Evolutionary conservation across 2,797 vertebrate genomes (phyloP).

Genomic region (Lates japonicus): DNA sequence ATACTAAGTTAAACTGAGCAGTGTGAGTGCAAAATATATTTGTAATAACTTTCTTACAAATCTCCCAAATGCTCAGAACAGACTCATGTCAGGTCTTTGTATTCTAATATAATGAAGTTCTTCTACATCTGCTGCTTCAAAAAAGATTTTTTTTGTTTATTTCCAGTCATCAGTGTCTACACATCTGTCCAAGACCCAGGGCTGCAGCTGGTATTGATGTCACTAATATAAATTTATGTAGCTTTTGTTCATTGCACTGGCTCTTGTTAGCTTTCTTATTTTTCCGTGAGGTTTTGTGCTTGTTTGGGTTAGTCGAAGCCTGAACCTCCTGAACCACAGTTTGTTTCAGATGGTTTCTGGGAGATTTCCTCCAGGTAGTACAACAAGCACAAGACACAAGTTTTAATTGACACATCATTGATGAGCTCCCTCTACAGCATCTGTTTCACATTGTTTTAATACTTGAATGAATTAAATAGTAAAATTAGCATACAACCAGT

Average conservation of each 20-base stretch:
- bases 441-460: background rate
- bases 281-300: background rate
- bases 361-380: background rate
- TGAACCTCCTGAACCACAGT: background rate
- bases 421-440: background rate
- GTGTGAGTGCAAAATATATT: background rate
- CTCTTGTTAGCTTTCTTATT: background rate
- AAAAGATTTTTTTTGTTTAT: background rate
- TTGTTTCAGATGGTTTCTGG: too few species aligned
- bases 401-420: background rate
- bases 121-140: background rate
- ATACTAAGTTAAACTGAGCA: too few species aligned
- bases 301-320: background rate
- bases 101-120: background rate
- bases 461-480: background rate
- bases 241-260: background rate
- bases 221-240: background rate
- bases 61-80: background rate
- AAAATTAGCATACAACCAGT: too few species aligned
- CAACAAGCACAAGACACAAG: background rate
- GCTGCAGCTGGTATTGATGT: background rate
- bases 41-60: background rate
- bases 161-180: background rate
- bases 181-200: background rate
- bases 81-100: background rate